Percentiles rank a stretch among this genome's conserved stretches.
Conservation (phyloP, 2,888 invertebrate species). For the Trisateles emortualis region DNA sequence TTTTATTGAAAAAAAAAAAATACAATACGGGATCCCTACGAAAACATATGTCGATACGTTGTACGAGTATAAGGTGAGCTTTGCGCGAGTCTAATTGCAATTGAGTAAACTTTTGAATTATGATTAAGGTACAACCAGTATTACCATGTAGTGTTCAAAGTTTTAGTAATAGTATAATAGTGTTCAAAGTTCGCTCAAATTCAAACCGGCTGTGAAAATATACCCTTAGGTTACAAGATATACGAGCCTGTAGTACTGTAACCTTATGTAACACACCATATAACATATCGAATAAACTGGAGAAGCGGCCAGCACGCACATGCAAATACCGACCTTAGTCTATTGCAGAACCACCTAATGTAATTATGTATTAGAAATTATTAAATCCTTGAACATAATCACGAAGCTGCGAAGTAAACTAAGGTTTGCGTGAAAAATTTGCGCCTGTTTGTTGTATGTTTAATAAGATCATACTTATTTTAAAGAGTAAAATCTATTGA, state of each 20-base stretch:
- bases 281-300: slow-evolving; percentile 38
- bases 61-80: too few species aligned
- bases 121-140: too few species aligned
- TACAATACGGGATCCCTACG: too few species aligned
- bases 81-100: too few species aligned
- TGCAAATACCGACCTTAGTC: slow-evolving; percentile 56
- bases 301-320: slow-evolving; percentile 36
- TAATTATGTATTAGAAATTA: slow-evolving; percentile 44
- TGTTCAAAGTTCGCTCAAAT: not conserved
- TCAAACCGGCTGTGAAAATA: not conserved
- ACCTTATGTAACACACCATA: slow-evolving; percentile 6
- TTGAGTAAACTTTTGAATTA: too few species aligned
- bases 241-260: slow-evolving; percentile 13
- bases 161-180: too few species aligned
- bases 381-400: slow-evolving; percentile 30
- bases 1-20: too few species aligned
- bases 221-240: slow-evolving; percentile 5
- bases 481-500: too few species aligned
- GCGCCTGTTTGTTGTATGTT: not conserved
- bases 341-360: slow-evolving; percentile 32
- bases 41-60: too few species aligned
- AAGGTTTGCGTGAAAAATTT: slow-evolving; percentile 7
- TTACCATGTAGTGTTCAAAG: too few species aligned
- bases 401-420: slow-evolving; percentile 25
- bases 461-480: too few species aligned